Base-by-base conservation (phyloP, 1,140 invertebrate species). In the Sycobia sp. region DNA sequence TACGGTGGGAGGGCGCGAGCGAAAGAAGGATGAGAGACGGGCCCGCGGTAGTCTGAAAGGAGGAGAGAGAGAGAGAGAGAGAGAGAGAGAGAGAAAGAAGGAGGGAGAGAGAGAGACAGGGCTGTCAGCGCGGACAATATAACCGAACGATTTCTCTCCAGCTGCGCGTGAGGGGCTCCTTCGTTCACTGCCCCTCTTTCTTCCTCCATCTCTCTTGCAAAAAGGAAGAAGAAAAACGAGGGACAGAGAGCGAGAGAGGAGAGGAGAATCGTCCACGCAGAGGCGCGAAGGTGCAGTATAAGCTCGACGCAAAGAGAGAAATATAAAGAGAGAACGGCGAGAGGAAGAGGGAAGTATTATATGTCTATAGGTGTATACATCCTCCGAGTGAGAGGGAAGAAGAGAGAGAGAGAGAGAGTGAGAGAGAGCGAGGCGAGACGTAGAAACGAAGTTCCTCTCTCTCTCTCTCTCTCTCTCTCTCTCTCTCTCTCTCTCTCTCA, bases 61-160 rank as follows among this genome's bases (percentile, higher is more conserved):
- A n/a, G n/a, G n/a, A n/a, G n/a, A n/a, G n/a, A n/a, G n/a, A n/a
- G n/a, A n/a, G n/a, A n/a, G n/a, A n/a, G n/a, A n/a, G n/a, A n/a
- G n/a, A n/a, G n/a, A n/a, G n/a, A 36, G 34, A 20, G 43, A 13
- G 41, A 47, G 20, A 22, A 8, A n/a, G 22, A 34, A 22, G 32
- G 16, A 25, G 29, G 27, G 29, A 4, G 16, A 46, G 11, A 14
- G n/a, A n/a, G 4, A 14, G 41, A 38, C 27, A 34, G 13, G 10
- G 22, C 46, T 16, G 20, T 36, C 44, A 47, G 25, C 23, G 46
- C 47, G n/a, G n/a, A 51, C 47, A n/a, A 50, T 32, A 51, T 32
- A 25, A 57, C 36, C 38, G 47, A 27, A n/a, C 36, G 39, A 53
- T 51, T 61, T 61, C 58, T n/a, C n/a, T 53, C 49, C 58, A 53